phyloP scores from a whole-genome alignment of 2,113 vertebrate species.

The Sapayoa aenigma region DNA sequence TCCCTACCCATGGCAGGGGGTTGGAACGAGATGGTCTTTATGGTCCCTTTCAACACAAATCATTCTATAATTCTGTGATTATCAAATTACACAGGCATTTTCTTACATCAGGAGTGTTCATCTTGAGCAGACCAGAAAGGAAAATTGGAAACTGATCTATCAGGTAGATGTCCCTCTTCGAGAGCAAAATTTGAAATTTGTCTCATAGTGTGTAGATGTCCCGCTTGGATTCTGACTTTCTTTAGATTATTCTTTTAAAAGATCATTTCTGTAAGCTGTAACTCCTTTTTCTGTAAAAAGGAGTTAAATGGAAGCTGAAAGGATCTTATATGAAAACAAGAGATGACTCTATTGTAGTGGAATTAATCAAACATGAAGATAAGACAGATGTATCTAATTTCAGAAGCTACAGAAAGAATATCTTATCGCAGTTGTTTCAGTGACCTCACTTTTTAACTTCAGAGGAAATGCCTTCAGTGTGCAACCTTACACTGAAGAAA shows the following conservation, averaged over 20 bases:
- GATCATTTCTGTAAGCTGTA: not conserved
- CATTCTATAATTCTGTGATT: not conserved
- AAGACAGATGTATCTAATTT: conserved; percentile 32
- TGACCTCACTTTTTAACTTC: conserved; percentile 30
- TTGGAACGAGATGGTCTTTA: not conserved
- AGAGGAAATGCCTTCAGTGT: conserved; percentile 42
- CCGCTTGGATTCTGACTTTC: not conserved
- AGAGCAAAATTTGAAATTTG: not conserved
- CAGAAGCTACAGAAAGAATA: conserved; percentile 26
- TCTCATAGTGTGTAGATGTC: not conserved
- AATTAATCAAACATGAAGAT: conserved; percentile 27
- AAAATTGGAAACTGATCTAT: not conserved
- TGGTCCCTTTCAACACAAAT: not conserved
- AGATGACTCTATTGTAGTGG: not conserved
- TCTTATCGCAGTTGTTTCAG: conserved; percentile 1
- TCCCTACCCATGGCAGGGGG: not conserved
- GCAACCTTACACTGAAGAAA: not conserved
- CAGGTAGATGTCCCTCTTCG: not conserved
- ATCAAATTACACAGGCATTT: not conserved
- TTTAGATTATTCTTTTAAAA: not conserved
- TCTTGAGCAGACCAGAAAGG: not conserved
- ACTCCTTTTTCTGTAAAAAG: too few species aligned
- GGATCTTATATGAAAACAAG: not conserved
- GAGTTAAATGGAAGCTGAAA: not conserved
- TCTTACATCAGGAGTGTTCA: not conserved